Evolutionary conservation across 2,888 invertebrate genomes (phyloP).

Genomic region (Drosophila pullipes): DNA sequence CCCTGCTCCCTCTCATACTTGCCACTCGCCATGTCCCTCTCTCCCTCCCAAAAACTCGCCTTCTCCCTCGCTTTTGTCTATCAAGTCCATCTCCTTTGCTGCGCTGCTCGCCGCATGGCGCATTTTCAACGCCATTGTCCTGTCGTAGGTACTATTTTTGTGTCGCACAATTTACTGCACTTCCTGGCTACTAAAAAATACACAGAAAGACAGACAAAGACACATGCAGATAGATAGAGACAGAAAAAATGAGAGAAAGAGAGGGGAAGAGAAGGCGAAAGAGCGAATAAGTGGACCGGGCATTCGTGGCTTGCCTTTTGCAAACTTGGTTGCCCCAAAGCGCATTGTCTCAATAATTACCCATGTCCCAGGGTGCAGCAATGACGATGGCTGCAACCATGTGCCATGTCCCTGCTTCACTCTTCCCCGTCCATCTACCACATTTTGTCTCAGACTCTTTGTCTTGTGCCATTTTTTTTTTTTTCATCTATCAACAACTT

Average conservation of each 20-base stretch:
- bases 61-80: constrained; percentile 17
- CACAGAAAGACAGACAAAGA: not conserved
- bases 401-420: constrained; percentile 21
- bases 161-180: constrained; percentile 80
- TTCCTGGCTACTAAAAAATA: constrained; percentile 64
- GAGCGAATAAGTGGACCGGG: constrained; percentile 14
- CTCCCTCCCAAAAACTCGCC: not conserved
- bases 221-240: not conserved
- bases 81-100: constrained; percentile 37
- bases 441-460: not conserved
- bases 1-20: constrained; percentile 25
- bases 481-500: constrained; percentile 71
- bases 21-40: not conserved
- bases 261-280: not conserved
- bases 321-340: constrained; percentile 54
- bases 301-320: constrained; percentile 4
- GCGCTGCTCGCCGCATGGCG: constrained; percentile 63
- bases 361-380: constrained; percentile 67
- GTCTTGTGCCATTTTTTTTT: constrained; percentile 7
- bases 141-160: constrained; percentile 76
- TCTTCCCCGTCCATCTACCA: not conserved
- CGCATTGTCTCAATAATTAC: constrained; percentile 78
- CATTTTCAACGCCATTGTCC: constrained; percentile 79
- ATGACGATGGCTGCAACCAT: constrained; percentile 35
- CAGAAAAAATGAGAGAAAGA: constrained; percentile 2